These are phyloP conservation scores for Columba livia DNA, from an alignment of 2,113 vertebrate species.

Conservation along the genomic window DNA sequence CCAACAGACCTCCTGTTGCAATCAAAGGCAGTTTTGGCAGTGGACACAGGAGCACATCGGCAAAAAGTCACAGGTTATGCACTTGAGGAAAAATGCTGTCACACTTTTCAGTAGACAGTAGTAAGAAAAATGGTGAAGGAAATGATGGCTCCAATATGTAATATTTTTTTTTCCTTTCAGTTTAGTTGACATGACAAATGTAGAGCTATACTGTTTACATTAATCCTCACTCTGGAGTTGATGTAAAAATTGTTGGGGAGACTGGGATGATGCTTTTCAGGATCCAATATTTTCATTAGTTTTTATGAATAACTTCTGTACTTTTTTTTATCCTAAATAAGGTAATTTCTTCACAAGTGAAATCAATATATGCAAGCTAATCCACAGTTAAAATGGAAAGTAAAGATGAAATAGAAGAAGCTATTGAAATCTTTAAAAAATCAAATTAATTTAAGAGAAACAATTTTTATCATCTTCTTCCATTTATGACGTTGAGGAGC, in stretches of 20 bases:
- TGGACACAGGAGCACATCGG: neutral
- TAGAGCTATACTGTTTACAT: neutral
- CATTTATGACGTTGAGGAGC: neutral
- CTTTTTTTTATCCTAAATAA: neutral
- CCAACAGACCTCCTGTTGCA: neutral
- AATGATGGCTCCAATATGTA: neutral
- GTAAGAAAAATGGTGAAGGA: neutral
- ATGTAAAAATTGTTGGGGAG: neutral
- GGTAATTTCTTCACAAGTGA: neutral
- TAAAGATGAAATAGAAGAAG: neutral
- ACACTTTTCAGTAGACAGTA: neutral
- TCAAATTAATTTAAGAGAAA: neutral
- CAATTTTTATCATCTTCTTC: neutral
- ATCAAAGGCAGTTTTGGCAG: slow-evolving; percentile 33
- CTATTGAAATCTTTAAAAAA: neutral
- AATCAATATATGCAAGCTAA: neutral
- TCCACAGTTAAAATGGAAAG: neutral
- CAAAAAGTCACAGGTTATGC: neutral
- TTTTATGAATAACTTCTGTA: neutral
- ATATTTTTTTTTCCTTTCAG: neutral
- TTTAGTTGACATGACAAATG: neutral
- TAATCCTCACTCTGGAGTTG: neutral
- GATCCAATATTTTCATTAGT: neutral
- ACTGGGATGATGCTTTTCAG: neutral
- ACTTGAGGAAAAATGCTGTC: neutral